A percentile compares a stretch with the other conserved stretches of the same genome.
phyloP scores from a whole-genome alignment of 2,888 invertebrate species.

The Catocala fraxini region DNA sequence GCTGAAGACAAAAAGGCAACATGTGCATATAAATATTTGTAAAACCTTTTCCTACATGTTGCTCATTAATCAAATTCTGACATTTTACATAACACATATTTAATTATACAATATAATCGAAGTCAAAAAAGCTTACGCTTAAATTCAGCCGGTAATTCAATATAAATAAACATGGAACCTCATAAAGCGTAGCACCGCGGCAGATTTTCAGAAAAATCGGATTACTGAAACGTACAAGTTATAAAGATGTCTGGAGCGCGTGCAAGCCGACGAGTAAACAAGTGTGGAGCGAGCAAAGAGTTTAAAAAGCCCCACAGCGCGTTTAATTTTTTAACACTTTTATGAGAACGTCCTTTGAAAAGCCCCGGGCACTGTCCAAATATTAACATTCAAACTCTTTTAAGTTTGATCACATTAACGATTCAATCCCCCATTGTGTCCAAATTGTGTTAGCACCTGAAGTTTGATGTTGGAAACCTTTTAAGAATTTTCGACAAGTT shows the following conservation, averaged over 20 bases:
- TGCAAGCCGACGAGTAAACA: constrained; percentile 39
- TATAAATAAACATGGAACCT: background rate
- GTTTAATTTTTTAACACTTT: constrained; percentile 39
- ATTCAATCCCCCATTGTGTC: constrained; percentile 7
- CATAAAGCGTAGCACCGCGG: constrained; percentile 1
- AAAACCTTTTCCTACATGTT: no score
- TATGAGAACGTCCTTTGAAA: constrained; percentile 10
- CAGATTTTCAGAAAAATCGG: constrained; percentile 22
- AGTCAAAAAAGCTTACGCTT: background rate
- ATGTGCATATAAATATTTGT: no score
- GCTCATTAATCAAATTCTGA: no score
- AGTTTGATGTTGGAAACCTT: constrained; percentile 1
- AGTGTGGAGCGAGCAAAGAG: constrained; percentile 31
- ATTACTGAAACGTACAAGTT: constrained; percentile 30
- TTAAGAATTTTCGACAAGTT: constrained; percentile 2
- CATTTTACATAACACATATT: no score
- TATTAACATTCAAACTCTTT: constrained; percentile 10
- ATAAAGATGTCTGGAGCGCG: constrained; percentile 37
- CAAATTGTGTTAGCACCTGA: constrained; percentile 11
- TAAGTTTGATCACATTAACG: constrained; percentile 6
- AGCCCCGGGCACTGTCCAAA: constrained; percentile 7
- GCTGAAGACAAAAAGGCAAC: no score
- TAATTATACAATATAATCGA: background rate
- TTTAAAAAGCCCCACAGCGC: constrained; percentile 24
- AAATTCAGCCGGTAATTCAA: background rate